These are phyloP conservation scores for Drosophila cyrtoloma DNA, from an alignment of 2,888 invertebrate genomes.

Conservation along the genomic window DNA sequence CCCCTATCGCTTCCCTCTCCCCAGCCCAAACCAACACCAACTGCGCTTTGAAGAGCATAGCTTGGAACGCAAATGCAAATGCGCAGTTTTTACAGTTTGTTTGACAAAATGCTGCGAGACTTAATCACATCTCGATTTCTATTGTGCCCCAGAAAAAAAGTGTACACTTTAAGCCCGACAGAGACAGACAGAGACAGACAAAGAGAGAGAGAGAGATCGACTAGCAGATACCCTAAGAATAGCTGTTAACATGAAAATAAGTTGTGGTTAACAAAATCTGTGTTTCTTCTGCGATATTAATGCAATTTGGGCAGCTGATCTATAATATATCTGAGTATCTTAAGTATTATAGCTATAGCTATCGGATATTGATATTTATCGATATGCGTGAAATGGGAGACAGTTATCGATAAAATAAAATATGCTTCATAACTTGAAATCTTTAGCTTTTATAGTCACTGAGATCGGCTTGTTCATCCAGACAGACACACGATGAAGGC, in stretches of 20 bases:
- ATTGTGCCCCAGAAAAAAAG: conserved; percentile 22
- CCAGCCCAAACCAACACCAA: conserved; percentile 26
- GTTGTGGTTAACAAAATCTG: neutral
- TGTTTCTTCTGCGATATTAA: neutral
- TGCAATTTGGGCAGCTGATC: neutral
- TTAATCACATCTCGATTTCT: conserved; percentile 34
- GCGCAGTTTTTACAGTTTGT: conserved; percentile 38
- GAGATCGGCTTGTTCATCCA: no score
- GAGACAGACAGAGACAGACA: neutral
- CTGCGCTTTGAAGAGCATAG: conserved; percentile 39
- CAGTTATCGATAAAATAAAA: no score
- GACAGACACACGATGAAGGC: no score
- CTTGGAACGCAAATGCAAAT: conserved; percentile 37
- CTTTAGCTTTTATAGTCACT: no score
- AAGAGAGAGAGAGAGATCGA: neutral
- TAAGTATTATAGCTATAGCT: no score
- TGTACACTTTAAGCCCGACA: neutral
- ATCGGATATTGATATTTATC: neutral
- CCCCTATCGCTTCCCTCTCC: neutral
- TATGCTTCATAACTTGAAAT: no score
- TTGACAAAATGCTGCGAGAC: conserved; percentile 30
- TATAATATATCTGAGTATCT: neutral
- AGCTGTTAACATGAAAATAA: neutral
- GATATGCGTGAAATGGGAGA: neutral
- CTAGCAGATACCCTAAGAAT: neutral